A percentile compares a stretch with the other conserved stretches of the same genome.
These are phyloP conservation scores for Antidorcas marsupialis DNA, from an alignment of 2,113 vertebrate species.

Conservation along the genomic window DNA sequence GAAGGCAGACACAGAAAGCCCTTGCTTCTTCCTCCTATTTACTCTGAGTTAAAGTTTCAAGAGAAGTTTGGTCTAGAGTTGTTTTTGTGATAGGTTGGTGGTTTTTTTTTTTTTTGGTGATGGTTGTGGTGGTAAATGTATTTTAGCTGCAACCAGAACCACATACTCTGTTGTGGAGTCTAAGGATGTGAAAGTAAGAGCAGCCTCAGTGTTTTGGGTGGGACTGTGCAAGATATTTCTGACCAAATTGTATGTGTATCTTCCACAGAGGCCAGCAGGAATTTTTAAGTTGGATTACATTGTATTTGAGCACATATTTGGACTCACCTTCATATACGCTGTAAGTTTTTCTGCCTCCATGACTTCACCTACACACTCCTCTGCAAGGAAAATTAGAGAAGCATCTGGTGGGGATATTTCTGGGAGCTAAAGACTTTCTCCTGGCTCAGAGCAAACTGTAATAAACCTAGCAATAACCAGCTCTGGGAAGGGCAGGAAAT, in stretches of 20 bases:
- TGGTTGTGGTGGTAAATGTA: neutral
- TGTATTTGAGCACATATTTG: neutral
- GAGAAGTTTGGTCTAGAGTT: neutral
- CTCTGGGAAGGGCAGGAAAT: slow-evolving; percentile 54
- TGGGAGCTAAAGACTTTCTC: neutral
- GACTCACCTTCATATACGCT: neutral
- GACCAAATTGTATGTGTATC: neutral
- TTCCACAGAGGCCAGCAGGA: neutral
- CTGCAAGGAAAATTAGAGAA: neutral
- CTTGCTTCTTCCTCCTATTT: neutral
- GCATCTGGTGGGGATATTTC: neutral
- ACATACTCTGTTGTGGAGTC: neutral
- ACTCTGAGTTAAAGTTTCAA: neutral
- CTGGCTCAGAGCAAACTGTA: neutral
- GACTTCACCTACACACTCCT: neutral
- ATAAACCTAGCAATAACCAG: neutral
- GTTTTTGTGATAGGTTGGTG: neutral
- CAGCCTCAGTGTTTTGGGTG: neutral
- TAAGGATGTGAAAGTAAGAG: neutral
- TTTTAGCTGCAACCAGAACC: neutral
- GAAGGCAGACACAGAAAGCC: neutral
- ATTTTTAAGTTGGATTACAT: neutral
- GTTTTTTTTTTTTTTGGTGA: neutral
- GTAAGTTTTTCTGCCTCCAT: neutral
- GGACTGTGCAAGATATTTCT: neutral